Percentiles rank a stretch among this genome's conserved stretches.
Evolutionary conservation across 2,797 vertebrate genomes (phyloP).

Genomic region (Echeneis naucrates): DNA sequence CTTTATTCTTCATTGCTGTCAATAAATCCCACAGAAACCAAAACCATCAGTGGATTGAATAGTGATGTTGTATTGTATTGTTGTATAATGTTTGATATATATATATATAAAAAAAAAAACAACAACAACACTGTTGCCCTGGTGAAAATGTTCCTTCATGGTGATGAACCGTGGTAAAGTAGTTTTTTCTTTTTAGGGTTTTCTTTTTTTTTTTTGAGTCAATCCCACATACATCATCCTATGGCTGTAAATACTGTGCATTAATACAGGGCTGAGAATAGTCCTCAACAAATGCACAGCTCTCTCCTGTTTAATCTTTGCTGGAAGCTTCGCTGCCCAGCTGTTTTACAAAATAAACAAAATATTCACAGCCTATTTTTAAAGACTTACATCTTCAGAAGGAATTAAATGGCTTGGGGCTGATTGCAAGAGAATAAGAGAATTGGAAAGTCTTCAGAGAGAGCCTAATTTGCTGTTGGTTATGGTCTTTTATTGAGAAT

Average conservation of each 20-base stretch:
- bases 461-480: not conserved
- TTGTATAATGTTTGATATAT: too few species aligned
- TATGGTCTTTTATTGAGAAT: not conserved
- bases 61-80: too few species aligned
- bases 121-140: not conserved
- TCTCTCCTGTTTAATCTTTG: not conserved
- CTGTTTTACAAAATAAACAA: not conserved
- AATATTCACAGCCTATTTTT: not conserved
- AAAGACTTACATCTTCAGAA: not conserved
- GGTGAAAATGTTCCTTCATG: not conserved
- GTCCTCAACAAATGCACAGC: not conserved
- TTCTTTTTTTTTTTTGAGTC: too few species aligned
- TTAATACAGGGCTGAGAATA: not conserved
- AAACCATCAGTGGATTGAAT: not conserved
- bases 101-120: too few species aligned
- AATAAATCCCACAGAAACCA: not conserved
- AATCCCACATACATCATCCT: not conserved
- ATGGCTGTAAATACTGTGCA: not conserved
- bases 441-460: not conserved
- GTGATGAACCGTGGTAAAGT: not conserved
- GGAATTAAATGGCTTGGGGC: not conserved
- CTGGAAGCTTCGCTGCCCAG: not conserved
- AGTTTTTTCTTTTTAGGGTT: slow-evolving; percentile 9
- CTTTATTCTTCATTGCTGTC: not conserved
- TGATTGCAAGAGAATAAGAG: not conserved